A percentile compares a stretch with the other conserved stretches of the same genome.
These are phyloP conservation scores for Dryobates pubescens DNA, from an alignment of 2,797 vertebrate genomes.

Conservation along the genomic window DNA sequence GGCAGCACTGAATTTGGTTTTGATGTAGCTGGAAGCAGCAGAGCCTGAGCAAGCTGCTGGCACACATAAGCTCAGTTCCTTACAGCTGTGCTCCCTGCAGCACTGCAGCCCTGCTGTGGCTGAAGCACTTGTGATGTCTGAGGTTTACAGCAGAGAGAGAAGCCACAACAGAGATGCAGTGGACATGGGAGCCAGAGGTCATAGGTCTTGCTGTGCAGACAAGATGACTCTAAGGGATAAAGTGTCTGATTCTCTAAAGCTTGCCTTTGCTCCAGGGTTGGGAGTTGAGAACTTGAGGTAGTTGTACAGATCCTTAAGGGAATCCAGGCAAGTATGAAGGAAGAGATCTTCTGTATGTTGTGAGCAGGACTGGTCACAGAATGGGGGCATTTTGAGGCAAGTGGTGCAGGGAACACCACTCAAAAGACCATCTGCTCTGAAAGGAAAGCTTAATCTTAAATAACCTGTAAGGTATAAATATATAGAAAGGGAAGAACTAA, in stretches of 20 bases:
- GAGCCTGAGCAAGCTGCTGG: not conserved
- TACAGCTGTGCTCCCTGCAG: conserved; percentile 36
- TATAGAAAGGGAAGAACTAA: not conserved
- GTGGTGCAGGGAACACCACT: not conserved
- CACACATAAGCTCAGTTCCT: conserved; percentile 41
- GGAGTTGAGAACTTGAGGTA: not conserved
- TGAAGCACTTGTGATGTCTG: conserved; percentile 21
- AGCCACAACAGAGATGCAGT: not conserved
- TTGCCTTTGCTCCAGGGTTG: not conserved
- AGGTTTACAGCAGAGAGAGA: conserved; percentile 7
- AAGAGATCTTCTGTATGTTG: not conserved
- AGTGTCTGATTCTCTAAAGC: not conserved
- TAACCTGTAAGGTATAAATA: not conserved
- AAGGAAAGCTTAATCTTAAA: not conserved
- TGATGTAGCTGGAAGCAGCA: conserved; percentile 39
- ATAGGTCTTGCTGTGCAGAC: not conserved
- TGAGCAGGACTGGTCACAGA: not conserved
- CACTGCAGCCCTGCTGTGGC: not conserved
- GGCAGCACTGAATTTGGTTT: conserved; percentile 33
- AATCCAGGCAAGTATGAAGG: not conserved
- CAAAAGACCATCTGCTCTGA: not conserved
- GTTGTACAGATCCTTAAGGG: not conserved
- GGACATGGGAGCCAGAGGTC: not conserved
- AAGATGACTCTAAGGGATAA: not conserved
- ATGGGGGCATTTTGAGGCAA: not conserved